These are phyloP conservation scores for Octodon degus DNA, from an alignment of 2,113 vertebrate species.

Conservation along the genomic window DNA sequence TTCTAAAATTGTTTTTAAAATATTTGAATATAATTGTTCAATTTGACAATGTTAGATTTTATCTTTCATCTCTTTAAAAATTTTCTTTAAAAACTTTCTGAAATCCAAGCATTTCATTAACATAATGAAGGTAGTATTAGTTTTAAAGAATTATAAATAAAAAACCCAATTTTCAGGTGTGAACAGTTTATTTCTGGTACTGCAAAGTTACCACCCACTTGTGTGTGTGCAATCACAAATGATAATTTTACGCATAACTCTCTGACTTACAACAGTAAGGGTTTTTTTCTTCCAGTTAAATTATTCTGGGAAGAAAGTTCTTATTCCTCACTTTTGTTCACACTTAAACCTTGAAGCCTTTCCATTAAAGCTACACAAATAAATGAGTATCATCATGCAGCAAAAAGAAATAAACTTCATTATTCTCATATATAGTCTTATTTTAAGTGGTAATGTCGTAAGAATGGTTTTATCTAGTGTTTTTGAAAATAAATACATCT, in stretches of 20 bases:
- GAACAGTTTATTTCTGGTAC: neutral
- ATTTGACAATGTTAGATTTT: neutral
- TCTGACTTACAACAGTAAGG: neutral
- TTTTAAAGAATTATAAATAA: neutral
- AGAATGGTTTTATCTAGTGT: neutral
- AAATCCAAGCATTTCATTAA: slow-evolving; percentile 26
- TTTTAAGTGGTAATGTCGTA: neutral
- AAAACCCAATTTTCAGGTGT: neutral
- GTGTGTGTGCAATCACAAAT: neutral
- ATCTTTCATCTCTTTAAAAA: slow-evolving; percentile 24
- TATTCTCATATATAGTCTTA: neutral
- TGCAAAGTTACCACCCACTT: neutral
- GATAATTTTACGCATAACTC: neutral
- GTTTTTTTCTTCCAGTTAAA: neutral
- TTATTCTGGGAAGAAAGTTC: neutral
- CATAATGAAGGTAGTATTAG: neutral
- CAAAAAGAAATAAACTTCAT: slow-evolving; percentile 1
- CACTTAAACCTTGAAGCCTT: neutral
- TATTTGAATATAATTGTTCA: slow-evolving; percentile 2
- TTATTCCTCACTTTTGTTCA: neutral
- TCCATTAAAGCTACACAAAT: neutral
- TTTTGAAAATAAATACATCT: neutral
- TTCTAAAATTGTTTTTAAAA: slow-evolving; percentile 34
- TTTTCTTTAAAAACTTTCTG: slow-evolving; percentile 31
- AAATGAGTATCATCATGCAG: neutral